Conservation (phyloP, 2,113 vertebrate species). For the Oryzias javanicus region DNA sequence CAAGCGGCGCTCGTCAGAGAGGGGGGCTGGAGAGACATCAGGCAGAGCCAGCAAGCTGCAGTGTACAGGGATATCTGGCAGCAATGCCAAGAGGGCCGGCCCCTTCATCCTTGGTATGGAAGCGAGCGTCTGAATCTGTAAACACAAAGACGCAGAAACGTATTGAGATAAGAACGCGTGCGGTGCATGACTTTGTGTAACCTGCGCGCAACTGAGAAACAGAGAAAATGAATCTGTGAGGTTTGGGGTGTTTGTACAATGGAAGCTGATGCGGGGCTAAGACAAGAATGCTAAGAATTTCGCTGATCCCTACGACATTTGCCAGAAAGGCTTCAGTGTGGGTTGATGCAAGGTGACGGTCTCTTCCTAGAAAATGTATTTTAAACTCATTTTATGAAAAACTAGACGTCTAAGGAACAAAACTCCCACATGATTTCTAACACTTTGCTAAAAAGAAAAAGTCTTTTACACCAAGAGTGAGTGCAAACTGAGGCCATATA, state of each 20-base stretch:
- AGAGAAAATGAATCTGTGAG: constrained; percentile 8
- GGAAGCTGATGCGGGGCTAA: constrained; percentile 24
- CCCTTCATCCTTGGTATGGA: constrained; percentile 93
- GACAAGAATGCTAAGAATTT: constrained; percentile 73
- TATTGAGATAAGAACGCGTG: not conserved
- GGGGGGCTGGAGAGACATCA: constrained; percentile 93
- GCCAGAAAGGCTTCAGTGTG: constrained; percentile 36
- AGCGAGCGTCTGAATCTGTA: not conserved
- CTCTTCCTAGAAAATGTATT: constrained; percentile 16
- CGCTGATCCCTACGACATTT: constrained; percentile 48
- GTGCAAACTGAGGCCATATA: constrained; percentile 35
- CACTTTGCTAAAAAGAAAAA: constrained; percentile 39
- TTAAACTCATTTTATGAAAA: constrained; percentile 6
- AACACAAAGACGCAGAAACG: not conserved
- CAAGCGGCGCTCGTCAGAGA: constrained; percentile 93
- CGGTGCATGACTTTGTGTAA: not conserved
- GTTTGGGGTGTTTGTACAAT: constrained; percentile 27
- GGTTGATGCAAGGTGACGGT: constrained; percentile 19
- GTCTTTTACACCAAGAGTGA: constrained; percentile 54
- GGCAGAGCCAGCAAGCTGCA: constrained; percentile 87
- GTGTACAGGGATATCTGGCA: constrained; percentile 91
- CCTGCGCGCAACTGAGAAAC: constrained; percentile 1
- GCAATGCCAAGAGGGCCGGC: constrained; percentile 93
- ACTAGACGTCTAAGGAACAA: constrained; percentile 6
- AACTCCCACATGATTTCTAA: constrained; percentile 30